Percentiles rank a stretch among this genome's conserved stretches.
These are phyloP conservation scores for Notolabrus celidotus DNA, from an alignment of 2,797 vertebrate genomes.

Conservation along the genomic window DNA sequence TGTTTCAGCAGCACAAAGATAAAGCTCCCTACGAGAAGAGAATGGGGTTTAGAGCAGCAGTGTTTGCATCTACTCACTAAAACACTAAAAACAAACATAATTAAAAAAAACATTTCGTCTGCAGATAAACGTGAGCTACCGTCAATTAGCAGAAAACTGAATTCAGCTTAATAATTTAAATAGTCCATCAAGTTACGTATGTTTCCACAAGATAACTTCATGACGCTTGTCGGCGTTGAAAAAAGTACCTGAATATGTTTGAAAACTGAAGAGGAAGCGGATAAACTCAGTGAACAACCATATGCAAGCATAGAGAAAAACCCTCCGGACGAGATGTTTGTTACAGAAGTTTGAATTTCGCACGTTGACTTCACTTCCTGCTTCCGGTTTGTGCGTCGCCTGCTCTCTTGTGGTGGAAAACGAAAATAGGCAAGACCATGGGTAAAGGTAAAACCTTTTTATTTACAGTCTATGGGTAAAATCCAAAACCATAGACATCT, in stretches of 20 bases:
- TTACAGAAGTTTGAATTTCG: slow-evolving; percentile 85
- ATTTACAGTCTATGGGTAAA: too few relatives aligned
- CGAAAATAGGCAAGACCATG: too few relatives aligned
- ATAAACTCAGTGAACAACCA: not conserved
- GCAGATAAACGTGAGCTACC: not conserved
- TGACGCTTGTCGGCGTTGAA: fast-evolving
- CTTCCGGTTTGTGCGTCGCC: slow-evolving; percentile 67
- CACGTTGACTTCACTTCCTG: slow-evolving; percentile 71
- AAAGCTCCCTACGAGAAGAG: slow-evolving; percentile 8
- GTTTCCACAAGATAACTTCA: not conserved
- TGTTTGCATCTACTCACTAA: not conserved
- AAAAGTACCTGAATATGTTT: slow-evolving; percentile 40
- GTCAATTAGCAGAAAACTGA: not conserved
- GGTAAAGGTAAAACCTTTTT: too few relatives aligned
- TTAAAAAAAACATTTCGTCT: not conserved
- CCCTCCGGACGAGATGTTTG: slow-evolving; percentile 39
- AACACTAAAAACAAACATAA: not conserved
- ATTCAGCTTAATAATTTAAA: not conserved
- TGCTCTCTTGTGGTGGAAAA: slow-evolving; percentile 43
- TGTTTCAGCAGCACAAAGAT: not conserved
- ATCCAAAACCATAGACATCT: too few relatives aligned
- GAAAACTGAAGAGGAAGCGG: not conserved
- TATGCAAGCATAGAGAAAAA: not conserved
- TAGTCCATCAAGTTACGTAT: too few relatives aligned
- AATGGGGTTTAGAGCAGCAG: not conserved